Conservation (phyloP, 1,140 invertebrate genomes). For the Bombyx mandarina region DNA sequence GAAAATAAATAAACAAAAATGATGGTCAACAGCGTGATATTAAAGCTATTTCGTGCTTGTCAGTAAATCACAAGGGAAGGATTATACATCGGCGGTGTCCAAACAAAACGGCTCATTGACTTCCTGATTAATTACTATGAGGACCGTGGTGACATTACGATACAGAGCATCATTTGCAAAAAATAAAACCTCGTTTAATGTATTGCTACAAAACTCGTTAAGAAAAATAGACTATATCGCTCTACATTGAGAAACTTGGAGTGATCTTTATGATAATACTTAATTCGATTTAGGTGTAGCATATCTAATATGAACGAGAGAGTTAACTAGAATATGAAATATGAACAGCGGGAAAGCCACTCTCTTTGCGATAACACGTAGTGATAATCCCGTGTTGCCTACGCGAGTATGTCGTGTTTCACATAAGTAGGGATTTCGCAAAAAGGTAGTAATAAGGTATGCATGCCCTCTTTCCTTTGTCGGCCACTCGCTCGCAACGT, state of each 20-base stretch:
- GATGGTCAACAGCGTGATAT: conserved; percentile 5
- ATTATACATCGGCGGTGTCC: conserved; percentile 58
- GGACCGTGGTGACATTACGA: conserved; percentile 55
- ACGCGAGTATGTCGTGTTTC: conserved; percentile 50
- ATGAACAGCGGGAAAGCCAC: too few species aligned
- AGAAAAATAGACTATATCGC: too few species aligned
- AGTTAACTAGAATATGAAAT: too few species aligned
- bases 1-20: too few species aligned
- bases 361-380: conserved; percentile 35
- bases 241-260: too few species aligned
- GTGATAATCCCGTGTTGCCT: conserved; percentile 49
- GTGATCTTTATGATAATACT: too few species aligned
- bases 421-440: conserved; percentile 59
- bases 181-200: too few species aligned
- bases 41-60: conserved; percentile 16
- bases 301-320: too few species aligned
- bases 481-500: conserved; percentile 62
- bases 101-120: conserved; percentile 67
- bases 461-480: conserved; percentile 60
- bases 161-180: conserved; percentile 14
- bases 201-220: too few species aligned
- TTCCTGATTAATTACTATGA: conserved; percentile 62
- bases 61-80: conserved; percentile 49
- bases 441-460: conserved; percentile 69
- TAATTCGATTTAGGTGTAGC: too few species aligned